These are phyloP conservation scores for Polypedilum vanderplanki DNA, from an alignment of 1,140 invertebrate genomes.

Conservation along the genomic window DNA sequence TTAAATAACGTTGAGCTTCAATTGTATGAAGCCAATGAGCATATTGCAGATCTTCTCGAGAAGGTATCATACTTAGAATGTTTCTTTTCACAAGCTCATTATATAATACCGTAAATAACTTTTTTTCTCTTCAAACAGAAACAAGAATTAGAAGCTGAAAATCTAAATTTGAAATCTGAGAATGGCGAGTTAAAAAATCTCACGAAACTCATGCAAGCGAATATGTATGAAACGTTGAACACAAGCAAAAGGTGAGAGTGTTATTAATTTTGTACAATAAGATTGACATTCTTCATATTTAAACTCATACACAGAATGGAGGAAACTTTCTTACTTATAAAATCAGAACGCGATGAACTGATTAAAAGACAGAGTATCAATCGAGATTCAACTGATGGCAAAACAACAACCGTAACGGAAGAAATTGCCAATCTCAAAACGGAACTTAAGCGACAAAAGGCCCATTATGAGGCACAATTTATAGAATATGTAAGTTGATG, in stretches of 20 bases:
- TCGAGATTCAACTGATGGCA: conserved; percentile 37
- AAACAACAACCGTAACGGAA: conserved; percentile 34
- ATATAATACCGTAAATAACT: too few relatives aligned
- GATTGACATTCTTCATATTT: conserved; percentile 30
- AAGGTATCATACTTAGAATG: conserved; percentile 34
- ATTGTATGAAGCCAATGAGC: conserved; percentile 43
- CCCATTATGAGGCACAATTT: conserved; percentile 41
- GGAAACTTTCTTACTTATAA: conserved; percentile 40
- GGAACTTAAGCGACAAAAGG: conserved; percentile 41
- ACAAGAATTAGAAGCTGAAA: conserved; percentile 40
- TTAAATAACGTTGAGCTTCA: conserved; percentile 41
- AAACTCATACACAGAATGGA: conserved; percentile 38
- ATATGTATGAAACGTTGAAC: conserved; percentile 42
- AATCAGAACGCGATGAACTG: conserved; percentile 43
- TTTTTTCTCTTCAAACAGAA: conserved; percentile 33
- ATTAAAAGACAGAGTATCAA: conserved; percentile 32
- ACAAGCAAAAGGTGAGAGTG: conserved; percentile 34
- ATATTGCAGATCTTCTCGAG: conserved; percentile 42
- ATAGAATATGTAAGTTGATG: conserved; percentile 41
- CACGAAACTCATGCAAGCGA: conserved; percentile 41
- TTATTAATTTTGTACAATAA: not conserved
- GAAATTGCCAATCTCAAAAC: conserved; percentile 7
- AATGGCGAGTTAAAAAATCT: conserved; percentile 42
- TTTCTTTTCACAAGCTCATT: too few relatives aligned
- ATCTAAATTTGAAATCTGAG: conserved; percentile 39